phyloP scores from a whole-genome alignment of 2,888 invertebrate genomes.

The Teinopalpus imperialis region DNA sequence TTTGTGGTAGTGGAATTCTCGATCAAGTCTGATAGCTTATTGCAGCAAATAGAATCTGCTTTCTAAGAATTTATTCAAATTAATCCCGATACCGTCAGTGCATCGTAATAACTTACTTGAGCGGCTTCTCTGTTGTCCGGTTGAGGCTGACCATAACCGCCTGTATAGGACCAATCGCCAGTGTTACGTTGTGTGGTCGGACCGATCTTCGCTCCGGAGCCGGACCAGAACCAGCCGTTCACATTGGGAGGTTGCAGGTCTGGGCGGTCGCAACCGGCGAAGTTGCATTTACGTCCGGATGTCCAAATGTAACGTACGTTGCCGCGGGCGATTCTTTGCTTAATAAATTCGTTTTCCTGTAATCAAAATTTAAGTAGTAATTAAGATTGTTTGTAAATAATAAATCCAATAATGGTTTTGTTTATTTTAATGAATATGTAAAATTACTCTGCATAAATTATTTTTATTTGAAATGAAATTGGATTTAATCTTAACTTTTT shows the following conservation, averaged over 20 bases:
- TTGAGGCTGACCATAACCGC: slow-evolving; percentile 93
- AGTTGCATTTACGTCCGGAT: slow-evolving; percentile 95
- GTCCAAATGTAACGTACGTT: slow-evolving; percentile 94
- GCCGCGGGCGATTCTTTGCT: slow-evolving; percentile 91
- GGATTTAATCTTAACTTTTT: no score
- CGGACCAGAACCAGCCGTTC: slow-evolving; percentile 97
- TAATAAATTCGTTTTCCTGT: slow-evolving; percentile 92
- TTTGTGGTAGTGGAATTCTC: no score
- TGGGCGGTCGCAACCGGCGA: slow-evolving; percentile 92
- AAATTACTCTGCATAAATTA: no score
- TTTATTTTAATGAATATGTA: no score
- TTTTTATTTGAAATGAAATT: no score
- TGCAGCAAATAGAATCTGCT: no score
- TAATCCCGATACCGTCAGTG: no score
- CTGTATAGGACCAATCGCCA: slow-evolving; percentile 94
- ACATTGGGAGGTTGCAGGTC: slow-evolving; percentile 92
- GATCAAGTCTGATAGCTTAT: no score
- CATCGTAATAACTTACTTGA: slow-evolving; percentile 85
- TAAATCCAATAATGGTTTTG: no score
- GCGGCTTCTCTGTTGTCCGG: slow-evolving; percentile 95
- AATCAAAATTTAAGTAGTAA: slow-evolving; percentile 29
- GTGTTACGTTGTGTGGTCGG: slow-evolving; percentile 93
- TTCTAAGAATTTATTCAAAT: no score
- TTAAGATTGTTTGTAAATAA: no score
- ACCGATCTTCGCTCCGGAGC: slow-evolving; percentile 95